These are phyloP conservation scores for Tylochromis polylepis DNA, from an alignment of 2,113 vertebrate species.

Conservation along the genomic window DNA sequence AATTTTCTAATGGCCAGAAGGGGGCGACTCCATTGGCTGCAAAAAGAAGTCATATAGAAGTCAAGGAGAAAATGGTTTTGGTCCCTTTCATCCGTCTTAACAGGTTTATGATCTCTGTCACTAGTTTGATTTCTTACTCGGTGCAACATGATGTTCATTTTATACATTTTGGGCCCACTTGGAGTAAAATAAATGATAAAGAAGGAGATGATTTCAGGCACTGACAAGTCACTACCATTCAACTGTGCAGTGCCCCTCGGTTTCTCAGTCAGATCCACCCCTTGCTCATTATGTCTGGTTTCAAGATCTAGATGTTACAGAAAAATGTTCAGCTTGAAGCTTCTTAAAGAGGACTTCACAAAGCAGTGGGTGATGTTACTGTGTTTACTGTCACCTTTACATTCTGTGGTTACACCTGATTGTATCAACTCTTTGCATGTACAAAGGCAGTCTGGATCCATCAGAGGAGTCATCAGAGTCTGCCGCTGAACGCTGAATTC, in stretches of 20 bases:
- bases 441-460: neutral
- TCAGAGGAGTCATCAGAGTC: neutral
- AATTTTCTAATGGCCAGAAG: neutral
- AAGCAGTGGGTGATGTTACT: neutral
- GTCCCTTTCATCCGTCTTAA: neutral
- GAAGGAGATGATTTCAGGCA: neutral
- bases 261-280: neutral
- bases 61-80: neutral
- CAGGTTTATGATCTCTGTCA: neutral
- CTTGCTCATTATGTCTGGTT: neutral
- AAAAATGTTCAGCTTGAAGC: neutral
- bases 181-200: neutral
- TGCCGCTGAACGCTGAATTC: fast-evolving
- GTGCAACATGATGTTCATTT: neutral
- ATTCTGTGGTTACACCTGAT: neutral
- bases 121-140: neutral
- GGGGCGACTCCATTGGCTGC: neutral
- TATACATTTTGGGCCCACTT: neutral
- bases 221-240: neutral
- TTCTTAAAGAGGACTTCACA: fast-evolving
- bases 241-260: too few species aligned
- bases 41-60: neutral
- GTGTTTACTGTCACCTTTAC: neutral
- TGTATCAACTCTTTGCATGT: neutral
- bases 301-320: neutral